phyloP scores from a whole-genome alignment of 2,888 invertebrate species.

The Dicyrtoma fusca region DNA sequence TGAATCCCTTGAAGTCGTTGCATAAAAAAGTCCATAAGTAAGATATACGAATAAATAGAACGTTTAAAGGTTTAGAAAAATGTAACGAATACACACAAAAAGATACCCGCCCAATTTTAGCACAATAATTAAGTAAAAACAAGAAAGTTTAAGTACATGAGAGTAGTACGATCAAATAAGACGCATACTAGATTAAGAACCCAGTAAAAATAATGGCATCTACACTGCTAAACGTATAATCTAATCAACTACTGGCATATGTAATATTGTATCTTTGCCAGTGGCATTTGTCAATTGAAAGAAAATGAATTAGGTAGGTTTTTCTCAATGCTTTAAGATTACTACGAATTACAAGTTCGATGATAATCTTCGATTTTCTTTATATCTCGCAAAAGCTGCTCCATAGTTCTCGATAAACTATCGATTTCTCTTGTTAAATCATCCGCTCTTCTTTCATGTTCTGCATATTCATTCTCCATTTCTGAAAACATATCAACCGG shows the following conservation, averaged over 20 bases:
- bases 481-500: conserved; percentile 59
- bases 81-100: neutral
- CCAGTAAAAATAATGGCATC: no score
- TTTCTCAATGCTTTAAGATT: no score
- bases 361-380: conserved; percentile 68
- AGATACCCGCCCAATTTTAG: neutral
- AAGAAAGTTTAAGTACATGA: neutral
- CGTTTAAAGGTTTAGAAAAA: no score
- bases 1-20: no score
- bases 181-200: neutral
- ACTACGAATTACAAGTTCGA: conserved; percentile 64
- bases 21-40: no score
- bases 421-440: conserved; percentile 68
- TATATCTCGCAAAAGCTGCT: conserved; percentile 66
- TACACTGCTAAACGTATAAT: no score
- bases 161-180: neutral
- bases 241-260: no score
- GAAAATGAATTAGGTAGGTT: no score
- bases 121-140: neutral
- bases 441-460: conserved; percentile 67
- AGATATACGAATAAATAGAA: no score
- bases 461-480: conserved; percentile 71
- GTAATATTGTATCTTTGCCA: no score
- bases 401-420: conserved; percentile 68
- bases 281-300: no score